These are phyloP conservation scores for Chrysotoxum bicinctum DNA, from an alignment of 2,888 invertebrate genomes.

Conservation along the genomic window DNA sequence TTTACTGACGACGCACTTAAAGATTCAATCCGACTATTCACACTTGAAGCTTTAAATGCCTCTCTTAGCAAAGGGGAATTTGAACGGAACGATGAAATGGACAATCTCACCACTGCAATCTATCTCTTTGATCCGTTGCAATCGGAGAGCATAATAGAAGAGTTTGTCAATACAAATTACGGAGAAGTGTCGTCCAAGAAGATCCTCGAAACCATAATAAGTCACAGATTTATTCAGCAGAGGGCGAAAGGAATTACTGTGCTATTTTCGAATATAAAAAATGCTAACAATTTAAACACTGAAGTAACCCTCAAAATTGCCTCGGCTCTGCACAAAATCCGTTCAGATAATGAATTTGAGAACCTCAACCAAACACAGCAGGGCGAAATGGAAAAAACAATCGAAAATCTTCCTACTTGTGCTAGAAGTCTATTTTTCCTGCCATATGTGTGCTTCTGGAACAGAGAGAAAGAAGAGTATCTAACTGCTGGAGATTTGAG, in stretches of 20 bases:
- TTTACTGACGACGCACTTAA: background rate
- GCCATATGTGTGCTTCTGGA: conserved; percentile 30
- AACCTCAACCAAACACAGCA: background rate
- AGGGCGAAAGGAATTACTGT: background rate
- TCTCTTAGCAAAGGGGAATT: background rate
- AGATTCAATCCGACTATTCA: background rate
- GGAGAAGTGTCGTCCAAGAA: background rate
- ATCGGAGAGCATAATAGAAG: conserved; percentile 2
- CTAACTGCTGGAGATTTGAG: background rate
- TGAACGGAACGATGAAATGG: background rate
- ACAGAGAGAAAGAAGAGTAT: conserved; percentile 5
- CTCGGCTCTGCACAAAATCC: background rate
- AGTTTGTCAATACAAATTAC: background rate
- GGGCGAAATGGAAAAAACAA: background rate
- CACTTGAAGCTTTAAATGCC: background rate
- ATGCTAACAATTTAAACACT: background rate
- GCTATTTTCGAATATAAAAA: background rate
- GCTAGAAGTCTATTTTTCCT: conserved; percentile 19
- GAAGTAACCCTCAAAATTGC: conserved; percentile 1
- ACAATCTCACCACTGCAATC: background rate
- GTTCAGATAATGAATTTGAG: background rate
- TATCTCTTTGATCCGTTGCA: background rate
- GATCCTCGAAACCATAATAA: background rate
- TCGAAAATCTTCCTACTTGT: conserved; percentile 1
- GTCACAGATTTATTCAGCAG: conserved; percentile 2